Percentiles rank a stretch among this genome's conserved stretches.
Conservation (phyloP, 1,140 invertebrate genomes). For the Drosophila littoralis region DNA sequence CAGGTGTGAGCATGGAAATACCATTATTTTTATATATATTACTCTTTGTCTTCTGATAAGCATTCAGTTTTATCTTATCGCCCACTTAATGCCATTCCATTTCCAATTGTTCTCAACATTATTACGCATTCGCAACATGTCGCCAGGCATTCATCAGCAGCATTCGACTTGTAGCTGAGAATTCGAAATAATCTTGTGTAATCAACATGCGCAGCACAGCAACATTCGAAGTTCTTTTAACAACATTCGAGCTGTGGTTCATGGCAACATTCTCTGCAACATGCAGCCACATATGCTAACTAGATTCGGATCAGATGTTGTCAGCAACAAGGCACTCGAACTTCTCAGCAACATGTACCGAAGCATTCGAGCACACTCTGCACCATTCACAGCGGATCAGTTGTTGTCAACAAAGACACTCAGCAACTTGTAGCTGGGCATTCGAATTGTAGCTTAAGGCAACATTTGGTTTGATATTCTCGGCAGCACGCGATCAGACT, state of each 20-base stretch:
- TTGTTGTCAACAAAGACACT: no score
- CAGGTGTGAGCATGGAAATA: conserved; percentile 12
- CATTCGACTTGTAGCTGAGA: conserved; percentile 1
- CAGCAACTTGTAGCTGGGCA: not conserved
- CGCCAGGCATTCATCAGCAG: not conserved
- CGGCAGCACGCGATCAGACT: no score
- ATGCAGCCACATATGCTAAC: not conserved
- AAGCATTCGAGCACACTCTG: not conserved
- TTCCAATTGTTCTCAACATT: conserved; percentile 36
- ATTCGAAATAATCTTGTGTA: not conserved
- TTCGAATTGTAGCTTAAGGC: not conserved
- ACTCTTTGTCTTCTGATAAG: conserved; percentile 44
- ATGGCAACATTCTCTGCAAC: not conserved
- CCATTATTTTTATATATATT: not conserved
- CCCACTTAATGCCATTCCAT: conserved; percentile 1
- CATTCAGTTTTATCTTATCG: conserved; percentile 60
- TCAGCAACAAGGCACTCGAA: not conserved
- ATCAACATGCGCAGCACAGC: not conserved
- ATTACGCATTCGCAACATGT: conserved; percentile 39
- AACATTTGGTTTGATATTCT: no score
- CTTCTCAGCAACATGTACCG: conserved; percentile 22
- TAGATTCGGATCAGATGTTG: not conserved
- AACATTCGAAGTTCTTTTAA: conserved; percentile 8
- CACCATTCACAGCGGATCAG: no score
- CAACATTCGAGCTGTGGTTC: not conserved